A percentile compares a stretch with the other conserved stretches of the same genome.
These are phyloP conservation scores for Zosterops pallidus DNA, from an alignment of 2,113 vertebrate genomes.

Conservation along the genomic window DNA sequence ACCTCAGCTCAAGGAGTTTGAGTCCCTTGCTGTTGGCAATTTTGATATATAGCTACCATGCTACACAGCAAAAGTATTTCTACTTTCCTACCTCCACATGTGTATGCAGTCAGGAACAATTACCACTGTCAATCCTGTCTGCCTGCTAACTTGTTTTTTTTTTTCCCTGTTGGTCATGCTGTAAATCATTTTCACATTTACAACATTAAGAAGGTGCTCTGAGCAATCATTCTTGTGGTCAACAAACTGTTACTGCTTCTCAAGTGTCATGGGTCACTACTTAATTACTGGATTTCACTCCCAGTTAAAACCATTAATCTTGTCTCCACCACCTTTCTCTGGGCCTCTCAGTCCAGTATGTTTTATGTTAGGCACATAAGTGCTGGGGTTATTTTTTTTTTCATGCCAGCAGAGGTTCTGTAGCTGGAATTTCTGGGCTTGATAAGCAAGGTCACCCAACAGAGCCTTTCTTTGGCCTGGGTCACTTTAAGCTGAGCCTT, in stretches of 20 bases:
- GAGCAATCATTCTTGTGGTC: slow-evolving; percentile 60
- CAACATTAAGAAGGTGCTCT: slow-evolving; percentile 51
- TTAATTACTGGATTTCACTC: slow-evolving; percentile 70
- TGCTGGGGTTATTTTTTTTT: neutral
- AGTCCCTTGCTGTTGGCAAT: slow-evolving; percentile 17
- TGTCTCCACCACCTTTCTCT: slow-evolving; percentile 49
- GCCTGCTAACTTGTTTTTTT: slow-evolving; percentile 22
- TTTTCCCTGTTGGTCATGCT: slow-evolving; percentile 4
- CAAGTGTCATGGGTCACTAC: slow-evolving; percentile 61
- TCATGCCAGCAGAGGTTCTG: neutral
- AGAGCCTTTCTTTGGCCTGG: neutral
- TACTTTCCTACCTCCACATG: slow-evolving; percentile 46
- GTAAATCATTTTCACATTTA: slow-evolving; percentile 70
- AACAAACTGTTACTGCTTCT: slow-evolving; percentile 65
- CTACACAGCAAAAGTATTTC: slow-evolving; percentile 12
- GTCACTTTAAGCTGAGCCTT: neutral
- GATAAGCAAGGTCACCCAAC: neutral
- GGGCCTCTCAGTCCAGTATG: slow-evolving; percentile 38
- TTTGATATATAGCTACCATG: slow-evolving; percentile 52
- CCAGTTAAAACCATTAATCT: slow-evolving; percentile 66
- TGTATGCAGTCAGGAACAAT: slow-evolving; percentile 58
- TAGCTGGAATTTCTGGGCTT: neutral
- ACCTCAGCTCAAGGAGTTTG: neutral
- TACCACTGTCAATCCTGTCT: slow-evolving; percentile 47
- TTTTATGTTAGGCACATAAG: slow-evolving; percentile 49